These are phyloP conservation scores for Ateles fusciceps DNA, from an alignment of 2,797 vertebrate species.

Conservation along the genomic window DNA sequence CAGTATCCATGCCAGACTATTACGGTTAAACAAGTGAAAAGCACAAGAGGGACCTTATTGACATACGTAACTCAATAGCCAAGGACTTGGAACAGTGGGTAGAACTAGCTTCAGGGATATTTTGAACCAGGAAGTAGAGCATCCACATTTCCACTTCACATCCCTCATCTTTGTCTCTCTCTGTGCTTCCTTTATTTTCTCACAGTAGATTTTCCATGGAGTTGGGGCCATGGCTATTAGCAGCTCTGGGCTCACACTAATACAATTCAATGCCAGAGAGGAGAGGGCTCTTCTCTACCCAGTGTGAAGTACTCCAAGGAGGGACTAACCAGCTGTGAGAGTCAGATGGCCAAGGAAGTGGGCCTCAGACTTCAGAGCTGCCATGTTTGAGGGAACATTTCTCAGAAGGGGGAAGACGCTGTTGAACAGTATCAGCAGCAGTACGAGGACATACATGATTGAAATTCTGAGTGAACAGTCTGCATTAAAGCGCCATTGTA, in stretches of 20 bases:
- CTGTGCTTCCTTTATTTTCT: neutral
- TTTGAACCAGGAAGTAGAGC: neutral
- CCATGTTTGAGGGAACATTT: neutral
- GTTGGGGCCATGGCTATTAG: neutral
- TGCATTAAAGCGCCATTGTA: neutral
- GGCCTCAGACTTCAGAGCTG: neutral
- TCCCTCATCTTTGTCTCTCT: neutral
- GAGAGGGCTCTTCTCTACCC: neutral
- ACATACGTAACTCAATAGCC: neutral
- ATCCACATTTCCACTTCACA: neutral
- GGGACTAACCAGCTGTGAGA: neutral
- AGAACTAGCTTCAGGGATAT: neutral
- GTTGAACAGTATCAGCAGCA: neutral
- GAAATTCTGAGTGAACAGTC: neutral
- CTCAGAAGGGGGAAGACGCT: neutral
- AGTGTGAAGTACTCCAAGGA: neutral
- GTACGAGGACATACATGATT: neutral
- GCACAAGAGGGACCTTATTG: neutral
- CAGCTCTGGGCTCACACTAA: neutral
- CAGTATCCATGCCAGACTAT: neutral
- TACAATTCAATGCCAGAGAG: neutral
- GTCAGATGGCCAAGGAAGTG: neutral
- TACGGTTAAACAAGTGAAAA: constrained; percentile 53
- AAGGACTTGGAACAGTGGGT: neutral
- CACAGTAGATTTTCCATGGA: neutral